phyloP scores from a whole-genome alignment of 2,113 vertebrate genomes.

The Dromiciops gliroides region DNA sequence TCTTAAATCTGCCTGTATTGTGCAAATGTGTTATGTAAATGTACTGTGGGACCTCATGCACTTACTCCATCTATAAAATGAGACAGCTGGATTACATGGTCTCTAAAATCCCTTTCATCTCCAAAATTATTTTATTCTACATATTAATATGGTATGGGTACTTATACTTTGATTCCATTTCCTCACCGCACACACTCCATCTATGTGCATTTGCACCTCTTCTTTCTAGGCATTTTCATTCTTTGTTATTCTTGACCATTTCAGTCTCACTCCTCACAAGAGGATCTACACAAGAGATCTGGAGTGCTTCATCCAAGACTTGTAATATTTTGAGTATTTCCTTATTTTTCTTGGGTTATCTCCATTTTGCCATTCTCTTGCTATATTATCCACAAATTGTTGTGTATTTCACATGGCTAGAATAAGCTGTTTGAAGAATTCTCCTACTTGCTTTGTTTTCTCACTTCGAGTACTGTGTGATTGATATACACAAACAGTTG shows the following conservation, averaged over 20 bases:
- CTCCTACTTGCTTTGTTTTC: neutral
- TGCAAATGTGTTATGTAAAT: neutral
- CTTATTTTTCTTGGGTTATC: neutral
- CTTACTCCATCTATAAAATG: neutral
- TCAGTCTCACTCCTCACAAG: neutral
- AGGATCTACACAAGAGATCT: neutral
- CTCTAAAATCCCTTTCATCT: neutral
- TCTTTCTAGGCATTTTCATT: neutral
- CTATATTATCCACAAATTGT: neutral
- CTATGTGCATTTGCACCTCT: neutral
- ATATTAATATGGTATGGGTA: neutral
- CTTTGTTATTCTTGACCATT: neutral
- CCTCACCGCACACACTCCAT: neutral
- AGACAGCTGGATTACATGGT: neutral
- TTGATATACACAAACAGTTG: neutral
- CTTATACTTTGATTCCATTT: neutral
- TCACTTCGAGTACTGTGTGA: neutral
- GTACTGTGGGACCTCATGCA: neutral
- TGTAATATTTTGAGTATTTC: neutral
- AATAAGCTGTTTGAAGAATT: neutral
- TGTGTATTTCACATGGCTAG: neutral
- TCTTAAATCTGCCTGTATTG: neutral
- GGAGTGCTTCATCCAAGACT: neutral
- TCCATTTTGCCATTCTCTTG: neutral
- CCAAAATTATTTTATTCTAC: conserved; percentile 29